These are phyloP conservation scores for Pachypanchax playfairii DNA, from an alignment of 2,113 vertebrate genomes.

Conservation along the genomic window DNA sequence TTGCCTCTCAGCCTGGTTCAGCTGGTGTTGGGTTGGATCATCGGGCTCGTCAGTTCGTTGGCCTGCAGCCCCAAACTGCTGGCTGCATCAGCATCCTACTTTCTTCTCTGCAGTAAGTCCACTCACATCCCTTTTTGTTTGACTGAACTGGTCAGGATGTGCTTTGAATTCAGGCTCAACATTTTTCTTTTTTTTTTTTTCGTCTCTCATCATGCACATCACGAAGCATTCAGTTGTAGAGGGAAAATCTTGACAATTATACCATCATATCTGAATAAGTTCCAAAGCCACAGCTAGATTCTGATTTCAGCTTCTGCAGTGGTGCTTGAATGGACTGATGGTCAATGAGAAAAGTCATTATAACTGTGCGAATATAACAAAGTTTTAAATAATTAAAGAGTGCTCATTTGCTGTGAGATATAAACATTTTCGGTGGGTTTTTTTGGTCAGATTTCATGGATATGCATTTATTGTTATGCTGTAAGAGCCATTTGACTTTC, in stretches of 20 bases:
- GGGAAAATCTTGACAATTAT: slow-evolving; percentile 1
- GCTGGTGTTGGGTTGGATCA: slow-evolving; percentile 81
- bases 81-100: slow-evolving; percentile 70
- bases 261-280: background rate
- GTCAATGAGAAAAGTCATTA: slow-evolving; percentile 3
- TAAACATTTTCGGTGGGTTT: too few species aligned
- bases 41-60: slow-evolving; percentile 79
- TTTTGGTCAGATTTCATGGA: too few species aligned
- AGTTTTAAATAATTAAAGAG: background rate
- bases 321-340: background rate
- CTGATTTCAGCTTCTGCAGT: background rate
- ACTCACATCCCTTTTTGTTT: background rate
- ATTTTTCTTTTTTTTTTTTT: background rate
- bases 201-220: background rate
- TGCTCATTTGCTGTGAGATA: too few species aligned
- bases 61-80: slow-evolving; percentile 73
- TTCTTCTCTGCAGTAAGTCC: slow-evolving; percentile 83
- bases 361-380: background rate
- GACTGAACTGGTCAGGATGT: background rate
- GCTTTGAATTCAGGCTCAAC: background rate
- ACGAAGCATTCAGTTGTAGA: background rate
- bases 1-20: slow-evolving; percentile 82
- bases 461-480: too few species aligned
- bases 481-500: background rate
- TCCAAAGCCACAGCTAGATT: background rate